A percentile compares a stretch with the other conserved stretches of the same genome.
These are phyloP conservation scores for Ornithorhynchus anatinus DNA, from an alignment of 2,113 vertebrate species.

Conservation along the genomic window DNA sequence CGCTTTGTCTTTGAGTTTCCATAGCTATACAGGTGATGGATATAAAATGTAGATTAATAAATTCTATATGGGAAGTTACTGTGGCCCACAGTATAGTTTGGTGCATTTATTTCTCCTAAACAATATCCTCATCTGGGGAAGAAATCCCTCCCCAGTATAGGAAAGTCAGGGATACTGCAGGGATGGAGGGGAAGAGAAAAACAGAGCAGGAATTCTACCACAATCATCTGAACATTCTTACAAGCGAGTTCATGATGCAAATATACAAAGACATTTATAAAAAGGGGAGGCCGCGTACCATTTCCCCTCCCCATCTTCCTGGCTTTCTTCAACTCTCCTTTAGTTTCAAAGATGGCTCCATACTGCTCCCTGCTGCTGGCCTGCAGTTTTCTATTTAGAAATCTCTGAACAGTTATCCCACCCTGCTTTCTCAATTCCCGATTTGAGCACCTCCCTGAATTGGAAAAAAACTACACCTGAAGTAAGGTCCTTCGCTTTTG, in stretches of 20 bases:
- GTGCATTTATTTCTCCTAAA: background rate
- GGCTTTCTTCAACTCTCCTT: background rate
- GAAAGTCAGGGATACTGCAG: background rate
- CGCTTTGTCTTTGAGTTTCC: background rate
- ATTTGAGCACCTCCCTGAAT: background rate
- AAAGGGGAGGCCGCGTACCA: conserved; percentile 9
- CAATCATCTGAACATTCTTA: background rate
- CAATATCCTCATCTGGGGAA: fast-evolving
- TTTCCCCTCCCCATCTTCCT: conserved; percentile 9
- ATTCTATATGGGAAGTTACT: fast-evolving
- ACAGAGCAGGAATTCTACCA: background rate
- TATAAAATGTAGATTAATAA: background rate
- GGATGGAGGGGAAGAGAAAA: background rate
- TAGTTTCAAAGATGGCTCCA: conserved; percentile 64
- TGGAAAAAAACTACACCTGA: background rate
- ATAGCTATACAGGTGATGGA: background rate
- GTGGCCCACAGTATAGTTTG: background rate
- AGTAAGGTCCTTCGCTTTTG: background rate
- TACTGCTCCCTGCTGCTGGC: conserved; percentile 73
- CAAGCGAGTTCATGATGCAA: background rate
- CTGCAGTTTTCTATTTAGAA: conserved; percentile 33
- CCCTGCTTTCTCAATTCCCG: background rate
- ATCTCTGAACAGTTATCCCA: background rate
- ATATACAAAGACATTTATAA: background rate
- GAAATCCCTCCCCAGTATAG: fast-evolving